Evolutionary conservation across 2,113 vertebrate genomes (phyloP), one percentile per base, ranked within the genome.

Genomic region (Charadrius vociferus): DNA sequence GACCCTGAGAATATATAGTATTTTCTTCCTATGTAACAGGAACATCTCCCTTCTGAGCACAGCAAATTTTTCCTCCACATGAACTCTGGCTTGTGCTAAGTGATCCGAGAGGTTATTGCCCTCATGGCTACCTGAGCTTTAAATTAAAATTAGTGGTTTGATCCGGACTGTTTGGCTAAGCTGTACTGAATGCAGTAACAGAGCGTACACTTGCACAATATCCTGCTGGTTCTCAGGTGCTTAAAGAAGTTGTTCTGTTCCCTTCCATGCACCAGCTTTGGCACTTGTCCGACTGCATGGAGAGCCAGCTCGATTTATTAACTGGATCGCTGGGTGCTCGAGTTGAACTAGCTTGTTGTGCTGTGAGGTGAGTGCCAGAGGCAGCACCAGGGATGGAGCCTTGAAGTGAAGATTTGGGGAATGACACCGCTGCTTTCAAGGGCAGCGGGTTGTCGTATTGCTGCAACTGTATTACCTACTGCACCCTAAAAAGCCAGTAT

Each of bases 351-450:
- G 68, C 24, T 73, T 43, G 17, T 74, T 80, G 58, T 49, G 14
- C 11, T 7, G 26, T 12, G 55, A 84, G 41, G 55, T 14, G 67
- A 74, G 59, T 41, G 68, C 39, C n/a, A 78, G 59, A 78, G 77
- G 30, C 50, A 81, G 63, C 63, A n/a, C 1, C 0, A 34, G 45
- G 21, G 32, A 14, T 4, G 1, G 65, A 84, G n/a, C 45, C 47
- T 84, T 85, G 39, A 53, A 18, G 27, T 39, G 37, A 66, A 52
- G 58, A n/a, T 15, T 0, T 78, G 49, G 34, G 34, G 26, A 83
- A 6, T 0, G 0, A 9, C 34, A 29, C 3, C 0, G 2, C 30
- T 0, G 0, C 30, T 81, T 78, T 65, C 17, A 30, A 49, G 34
- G 59, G 43, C 29, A 63, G 61, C 3, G 2, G 56, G 34, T 32